Evolutionary conservation across 1,140 invertebrate species (phyloP), one percentile per base, ranked within the genome.

Genomic region (Tetranychus urticae): DNA sequence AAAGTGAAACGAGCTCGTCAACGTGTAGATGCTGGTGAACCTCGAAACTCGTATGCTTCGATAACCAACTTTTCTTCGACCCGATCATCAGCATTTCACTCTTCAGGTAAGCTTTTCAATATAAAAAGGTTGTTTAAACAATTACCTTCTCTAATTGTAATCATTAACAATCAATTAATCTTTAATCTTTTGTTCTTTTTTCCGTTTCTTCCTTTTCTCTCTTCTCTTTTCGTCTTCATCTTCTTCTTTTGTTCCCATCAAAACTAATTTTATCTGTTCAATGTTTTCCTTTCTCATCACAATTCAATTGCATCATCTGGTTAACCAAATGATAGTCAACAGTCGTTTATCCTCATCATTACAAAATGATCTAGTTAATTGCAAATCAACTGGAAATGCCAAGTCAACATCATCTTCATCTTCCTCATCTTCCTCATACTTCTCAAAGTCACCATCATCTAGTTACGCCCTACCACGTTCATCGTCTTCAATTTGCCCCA

Each of bases 1-100:
- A 88, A 88, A 80, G 76, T 78, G 76, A 86, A 86, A 78, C 81
- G 85, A 77, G 84, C 83, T 77, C 82, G 86, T 82, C 85, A 88
- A 80, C 82, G 86, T 78, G 85, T 88, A 77, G 86, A 89, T 82
- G 85, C 85, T 78, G 85, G 85, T 70, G 85, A 88, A 79, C 86
- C 86, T 73, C 81, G 86, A 75, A 88, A 88, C 80, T 84, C 82
- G 73, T 88, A 88, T 78, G 85, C 84, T 67, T 84, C 83, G 72
- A 86, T 86, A 71, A 83, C 84, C 73, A 85, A 83, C 74, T 84
- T 83, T 72, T 82, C 82, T 78, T 64, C 63, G 37, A 48, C 12
- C 5, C 59, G 59, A 33, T 54, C 31, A 35, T 23, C 23, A n/a
- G 35, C 34, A 2, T 56, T 56, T 36, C 33, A 56, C 23, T 10